These are phyloP conservation scores for Labeo catla DNA, from an alignment of 2,113 vertebrate species.

Conservation along the genomic window DNA sequence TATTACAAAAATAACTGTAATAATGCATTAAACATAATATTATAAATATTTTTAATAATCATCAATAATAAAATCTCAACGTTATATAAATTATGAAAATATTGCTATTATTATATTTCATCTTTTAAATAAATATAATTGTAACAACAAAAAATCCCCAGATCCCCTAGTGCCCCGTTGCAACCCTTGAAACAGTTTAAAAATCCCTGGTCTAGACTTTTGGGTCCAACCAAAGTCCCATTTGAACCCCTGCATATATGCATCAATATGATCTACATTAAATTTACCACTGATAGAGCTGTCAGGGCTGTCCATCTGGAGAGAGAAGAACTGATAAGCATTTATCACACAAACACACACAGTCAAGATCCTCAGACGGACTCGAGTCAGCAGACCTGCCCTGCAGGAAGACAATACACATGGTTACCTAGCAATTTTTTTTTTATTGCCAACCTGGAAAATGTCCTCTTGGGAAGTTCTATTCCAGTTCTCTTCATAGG, in stretches of 20 bases:
- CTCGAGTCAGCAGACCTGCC: constrained; percentile 24
- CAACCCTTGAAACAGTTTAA: neutral
- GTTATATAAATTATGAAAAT: neutral
- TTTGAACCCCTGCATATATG: neutral
- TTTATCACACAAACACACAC: constrained; percentile 57
- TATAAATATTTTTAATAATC: too few species aligned
- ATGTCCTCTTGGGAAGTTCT: constrained; percentile 27
- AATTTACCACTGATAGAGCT: constrained; percentile 62
- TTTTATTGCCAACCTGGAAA: neutral
- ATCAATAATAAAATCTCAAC: neutral
- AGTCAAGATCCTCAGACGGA: constrained; percentile 33
- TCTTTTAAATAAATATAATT: too few species aligned
- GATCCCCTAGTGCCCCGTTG: neutral
- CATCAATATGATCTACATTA: constrained; percentile 52
- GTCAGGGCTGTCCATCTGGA: constrained; percentile 62
- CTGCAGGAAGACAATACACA: neutral
- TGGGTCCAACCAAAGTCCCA: neutral
- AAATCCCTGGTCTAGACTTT: neutral
- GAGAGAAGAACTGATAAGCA: constrained; percentile 34
- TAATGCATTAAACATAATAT: neutral
- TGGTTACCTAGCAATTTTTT: neutral
- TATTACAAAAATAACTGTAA: neutral
- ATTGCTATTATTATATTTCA: neutral
- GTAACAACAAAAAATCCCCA: too few species aligned
- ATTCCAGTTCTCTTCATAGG: neutral